Evolutionary conservation across 2,113 vertebrate genomes (phyloP).

Genomic region (Zingel zingel): DNA sequence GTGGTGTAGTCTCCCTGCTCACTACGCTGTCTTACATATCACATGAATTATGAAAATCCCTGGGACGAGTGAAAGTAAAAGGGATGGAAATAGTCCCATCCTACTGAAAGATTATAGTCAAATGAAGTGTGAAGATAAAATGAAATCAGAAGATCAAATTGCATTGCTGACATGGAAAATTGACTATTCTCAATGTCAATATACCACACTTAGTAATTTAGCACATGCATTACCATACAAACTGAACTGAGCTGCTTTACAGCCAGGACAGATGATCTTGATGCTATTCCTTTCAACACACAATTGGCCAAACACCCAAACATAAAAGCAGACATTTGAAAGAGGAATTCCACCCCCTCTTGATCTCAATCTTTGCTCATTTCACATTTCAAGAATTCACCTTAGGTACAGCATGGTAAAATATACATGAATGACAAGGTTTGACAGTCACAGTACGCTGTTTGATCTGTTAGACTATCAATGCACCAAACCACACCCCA

Average conservation of each 20-base stretch:
- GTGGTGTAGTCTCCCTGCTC: slow-evolving; percentile 13
- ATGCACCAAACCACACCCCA: slow-evolving; percentile 1
- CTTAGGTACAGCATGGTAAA: neutral
- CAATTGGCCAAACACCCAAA: slow-evolving; percentile 3
- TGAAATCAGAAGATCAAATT: slow-evolving; percentile 8
- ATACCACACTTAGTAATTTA: neutral
- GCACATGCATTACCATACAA: neutral
- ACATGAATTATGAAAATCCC: slow-evolving; percentile 48
- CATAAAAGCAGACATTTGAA: slow-evolving; percentile 11
- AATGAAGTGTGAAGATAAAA: neutral
- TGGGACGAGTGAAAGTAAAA: slow-evolving; percentile 7
- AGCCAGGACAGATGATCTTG: neutral
- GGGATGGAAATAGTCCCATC: neutral
- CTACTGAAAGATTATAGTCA: neutral
- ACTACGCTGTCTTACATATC: neutral
- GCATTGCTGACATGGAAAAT: neutral
- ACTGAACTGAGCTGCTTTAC: neutral
- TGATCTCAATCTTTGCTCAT: slow-evolving; percentile 12
- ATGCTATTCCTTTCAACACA: neutral
- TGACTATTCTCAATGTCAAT: neutral
- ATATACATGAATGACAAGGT: neutral
- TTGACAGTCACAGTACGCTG: slow-evolving; percentile 3
- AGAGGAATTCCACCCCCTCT: neutral
- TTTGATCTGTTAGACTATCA: slow-evolving; percentile 3
- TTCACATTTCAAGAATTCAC: slow-evolving; percentile 10